phyloP scores from a whole-genome alignment of 2,888 invertebrate species.

The Allacma fusca region DNA sequence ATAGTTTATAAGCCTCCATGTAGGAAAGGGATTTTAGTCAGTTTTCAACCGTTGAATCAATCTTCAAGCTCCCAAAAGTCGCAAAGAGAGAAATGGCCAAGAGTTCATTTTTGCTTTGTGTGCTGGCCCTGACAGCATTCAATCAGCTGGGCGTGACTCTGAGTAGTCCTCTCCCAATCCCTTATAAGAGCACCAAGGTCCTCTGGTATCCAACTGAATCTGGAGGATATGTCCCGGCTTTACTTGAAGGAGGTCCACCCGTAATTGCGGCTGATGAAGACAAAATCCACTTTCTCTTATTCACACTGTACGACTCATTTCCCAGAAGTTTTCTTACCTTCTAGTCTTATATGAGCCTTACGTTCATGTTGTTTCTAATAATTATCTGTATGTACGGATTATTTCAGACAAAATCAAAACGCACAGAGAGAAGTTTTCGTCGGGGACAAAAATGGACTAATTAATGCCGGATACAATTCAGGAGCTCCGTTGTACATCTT shows the following conservation, averaged over 20 bases:
- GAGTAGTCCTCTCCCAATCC: not conserved
- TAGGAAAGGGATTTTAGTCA: too few species aligned
- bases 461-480: conserved; percentile 45
- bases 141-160: not conserved
- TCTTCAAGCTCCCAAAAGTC: too few species aligned
- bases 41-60: too few species aligned
- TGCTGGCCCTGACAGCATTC: not conserved
- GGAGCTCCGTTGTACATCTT: conserved; percentile 52
- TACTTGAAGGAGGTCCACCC: conserved; percentile 49
- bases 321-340: too few species aligned
- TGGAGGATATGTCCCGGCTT: conserved; percentile 52
- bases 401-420: conserved; percentile 22
- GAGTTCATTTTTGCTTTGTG: conserved; percentile 38
- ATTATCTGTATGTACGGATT: too few species aligned
- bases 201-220: conserved; percentile 56
- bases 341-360: too few species aligned
- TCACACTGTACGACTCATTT: conserved; percentile 51
- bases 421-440: conserved; percentile 18
- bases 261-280: conserved; percentile 48
- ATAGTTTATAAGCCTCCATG: too few species aligned
- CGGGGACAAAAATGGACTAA: conserved; percentile 12
- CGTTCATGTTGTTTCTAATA: too few species aligned
- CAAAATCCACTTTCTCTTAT: conserved; percentile 56
- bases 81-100: conserved; percentile 36
- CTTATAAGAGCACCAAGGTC: conserved; percentile 31